These are phyloP conservation scores for Hypanus sabinus DNA, from an alignment of 2,113 vertebrate species.

Conservation along the genomic window DNA sequence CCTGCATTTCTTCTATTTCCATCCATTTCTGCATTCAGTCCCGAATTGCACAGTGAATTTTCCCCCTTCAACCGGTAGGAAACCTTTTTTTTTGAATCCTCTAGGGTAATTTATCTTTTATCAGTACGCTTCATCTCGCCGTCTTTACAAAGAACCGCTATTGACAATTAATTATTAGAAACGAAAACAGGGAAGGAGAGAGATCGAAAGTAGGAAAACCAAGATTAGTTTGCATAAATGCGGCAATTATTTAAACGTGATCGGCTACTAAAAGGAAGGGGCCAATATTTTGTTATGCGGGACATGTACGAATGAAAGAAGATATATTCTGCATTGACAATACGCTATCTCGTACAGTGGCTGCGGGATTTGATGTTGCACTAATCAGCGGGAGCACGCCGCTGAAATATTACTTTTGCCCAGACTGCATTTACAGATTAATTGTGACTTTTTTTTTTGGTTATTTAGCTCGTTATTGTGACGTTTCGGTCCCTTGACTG, in stretches of 20 bases:
- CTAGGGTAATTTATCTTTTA: not conserved
- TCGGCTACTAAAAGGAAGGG: not conserved
- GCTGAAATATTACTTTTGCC: not conserved
- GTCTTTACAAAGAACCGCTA: not conserved
- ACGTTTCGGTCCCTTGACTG: not conserved
- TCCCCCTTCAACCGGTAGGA: not conserved
- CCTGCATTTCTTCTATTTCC: not conserved
- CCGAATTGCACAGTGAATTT: not conserved
- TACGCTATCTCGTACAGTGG: not conserved
- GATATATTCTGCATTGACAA: conserved; percentile 11
- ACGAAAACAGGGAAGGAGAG: not conserved
- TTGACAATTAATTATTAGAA: not conserved
- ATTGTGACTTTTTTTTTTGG: no score
- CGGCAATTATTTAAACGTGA: conserved; percentile 28
- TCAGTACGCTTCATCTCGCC: not conserved
- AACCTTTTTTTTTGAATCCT: not conserved
- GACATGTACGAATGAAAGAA: not conserved
- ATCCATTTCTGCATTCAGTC: not conserved
- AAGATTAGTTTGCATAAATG: not conserved
- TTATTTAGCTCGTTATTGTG: not conserved
- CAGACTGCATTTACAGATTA: not conserved
- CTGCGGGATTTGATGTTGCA: not conserved
- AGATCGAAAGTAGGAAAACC: not conserved
- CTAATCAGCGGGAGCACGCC: not conserved
- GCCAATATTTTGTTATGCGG: not conserved